phyloP scores from a whole-genome alignment of 1,140 invertebrate species.

The Bombus difficillimus region DNA sequence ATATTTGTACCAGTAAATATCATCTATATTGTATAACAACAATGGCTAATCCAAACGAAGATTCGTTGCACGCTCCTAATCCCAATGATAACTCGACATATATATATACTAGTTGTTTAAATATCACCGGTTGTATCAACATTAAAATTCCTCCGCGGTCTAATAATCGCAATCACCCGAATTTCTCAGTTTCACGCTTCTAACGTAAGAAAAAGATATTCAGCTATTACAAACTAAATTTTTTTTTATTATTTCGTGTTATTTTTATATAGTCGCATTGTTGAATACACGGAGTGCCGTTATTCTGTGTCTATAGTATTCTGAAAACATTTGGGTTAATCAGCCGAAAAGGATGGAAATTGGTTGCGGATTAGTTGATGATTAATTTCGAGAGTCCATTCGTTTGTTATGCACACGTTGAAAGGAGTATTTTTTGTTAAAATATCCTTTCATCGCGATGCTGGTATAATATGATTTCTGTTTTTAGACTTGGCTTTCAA shows the following conservation, averaged over 20 bases:
- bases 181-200: not conserved
- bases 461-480: not conserved
- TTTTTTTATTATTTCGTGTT: not conserved
- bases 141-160: not conserved
- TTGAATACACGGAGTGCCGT: not conserved
- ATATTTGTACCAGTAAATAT: no score
- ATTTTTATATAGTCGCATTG: not conserved
- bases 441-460: not conserved
- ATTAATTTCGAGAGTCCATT: not conserved
- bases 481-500: conserved; percentile 3
- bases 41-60: no score
- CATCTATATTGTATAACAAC: no score
- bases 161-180: no score
- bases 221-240: not conserved
- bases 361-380: not conserved
- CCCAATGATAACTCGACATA: no score
- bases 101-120: no score
- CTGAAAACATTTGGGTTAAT: not conserved
- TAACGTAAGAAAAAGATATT: no score
- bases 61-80: no score
- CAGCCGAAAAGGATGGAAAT: not conserved
- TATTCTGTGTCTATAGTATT: no score
- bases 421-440: not conserved
- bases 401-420: not conserved
- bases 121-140: not conserved